phyloP scores from a whole-genome alignment of 2,797 vertebrate genomes.

The Silurus aristotelis region DNA sequence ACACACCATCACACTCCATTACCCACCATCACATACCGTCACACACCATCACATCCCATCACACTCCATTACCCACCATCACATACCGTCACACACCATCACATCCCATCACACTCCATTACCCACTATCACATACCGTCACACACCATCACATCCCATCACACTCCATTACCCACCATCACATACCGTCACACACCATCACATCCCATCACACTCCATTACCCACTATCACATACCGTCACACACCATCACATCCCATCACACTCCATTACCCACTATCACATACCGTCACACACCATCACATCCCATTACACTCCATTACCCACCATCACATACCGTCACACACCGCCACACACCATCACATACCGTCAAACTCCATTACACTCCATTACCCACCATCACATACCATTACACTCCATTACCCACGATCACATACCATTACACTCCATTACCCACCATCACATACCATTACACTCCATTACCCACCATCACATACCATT shows the following conservation, averaged over 20 bases:
- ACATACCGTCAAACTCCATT: no score
- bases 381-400: background rate
- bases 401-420: background rate
- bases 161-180: background rate
- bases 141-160: background rate
- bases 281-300: no score
- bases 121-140: background rate
- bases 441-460: background rate
- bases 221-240: background rate
- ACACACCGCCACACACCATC: background rate
- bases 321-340: background rate
- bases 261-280: background rate
- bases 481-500: background rate
- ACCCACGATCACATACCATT: background rate
- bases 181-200: background rate
- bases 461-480: background rate
- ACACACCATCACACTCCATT: no score
- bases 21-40: slow-evolving; percentile 34
- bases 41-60: background rate
- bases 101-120: background rate
- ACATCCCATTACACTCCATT: background rate
- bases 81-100: background rate
- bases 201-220: background rate
- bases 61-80: background rate
- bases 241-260: no score